phyloP scores from a whole-genome alignment of 2,888 invertebrate species.

The Apamea anceps region DNA sequence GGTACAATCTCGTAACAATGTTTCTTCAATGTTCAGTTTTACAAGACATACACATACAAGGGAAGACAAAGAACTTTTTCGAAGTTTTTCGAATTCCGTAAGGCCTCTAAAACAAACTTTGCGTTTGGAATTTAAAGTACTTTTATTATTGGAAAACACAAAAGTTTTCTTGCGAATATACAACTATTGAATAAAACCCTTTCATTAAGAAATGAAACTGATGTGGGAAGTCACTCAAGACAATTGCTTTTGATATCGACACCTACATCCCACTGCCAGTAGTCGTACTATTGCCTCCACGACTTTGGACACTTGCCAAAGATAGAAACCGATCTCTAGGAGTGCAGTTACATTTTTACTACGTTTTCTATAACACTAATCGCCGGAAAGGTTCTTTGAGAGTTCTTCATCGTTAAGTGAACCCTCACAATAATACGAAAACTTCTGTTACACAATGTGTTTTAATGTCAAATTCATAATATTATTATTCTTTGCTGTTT shows the following conservation, averaged over 20 bases:
- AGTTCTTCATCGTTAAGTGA: constrained; percentile 14
- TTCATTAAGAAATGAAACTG: neutral
- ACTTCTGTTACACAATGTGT: neutral
- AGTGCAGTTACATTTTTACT: constrained; percentile 61
- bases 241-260: constrained; percentile 16
- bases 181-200: neutral
- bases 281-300: neutral
- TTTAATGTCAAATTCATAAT: neutral
- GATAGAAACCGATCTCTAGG: constrained; percentile 44
- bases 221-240: constrained; percentile 8
- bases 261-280: constrained; percentile 2
- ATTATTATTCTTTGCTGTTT: constrained; percentile 16
- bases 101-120: neutral
- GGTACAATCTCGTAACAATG: too few species aligned
- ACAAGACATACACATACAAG: neutral
- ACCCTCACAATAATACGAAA: neutral
- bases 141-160: neutral
- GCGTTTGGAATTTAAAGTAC: neutral
- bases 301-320: constrained; percentile 40
- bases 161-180: neutral
- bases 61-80: constrained; percentile 3
- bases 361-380: constrained; percentile 67
- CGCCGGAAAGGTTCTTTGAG: constrained; percentile 64
- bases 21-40: neutral
- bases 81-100: neutral